phyloP scores from a whole-genome alignment of 2,113 vertebrate species.

The Crocuta crocuta region DNA sequence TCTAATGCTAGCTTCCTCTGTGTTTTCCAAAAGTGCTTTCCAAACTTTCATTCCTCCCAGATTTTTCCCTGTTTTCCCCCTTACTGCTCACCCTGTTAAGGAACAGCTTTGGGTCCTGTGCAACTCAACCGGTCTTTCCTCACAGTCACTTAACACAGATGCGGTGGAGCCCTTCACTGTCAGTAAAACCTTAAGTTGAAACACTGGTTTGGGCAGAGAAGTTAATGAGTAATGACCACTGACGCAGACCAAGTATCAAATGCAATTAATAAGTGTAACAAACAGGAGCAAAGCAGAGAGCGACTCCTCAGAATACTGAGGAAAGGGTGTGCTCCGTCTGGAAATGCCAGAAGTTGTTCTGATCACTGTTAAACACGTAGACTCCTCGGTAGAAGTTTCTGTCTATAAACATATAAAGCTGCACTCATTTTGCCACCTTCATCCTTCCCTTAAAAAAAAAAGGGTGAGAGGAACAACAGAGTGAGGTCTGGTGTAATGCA shows the following conservation, averaged over 20 bases:
- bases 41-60: not conserved
- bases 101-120: not conserved
- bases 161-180: slow-evolving; percentile 33
- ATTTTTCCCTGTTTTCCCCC: not conserved
- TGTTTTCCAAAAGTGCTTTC: slow-evolving; percentile 44
- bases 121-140: not conserved
- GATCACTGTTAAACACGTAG: not conserved
- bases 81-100: not conserved
- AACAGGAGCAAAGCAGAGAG: slow-evolving; percentile 4
- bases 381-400: not conserved
- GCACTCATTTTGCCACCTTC: not conserved
- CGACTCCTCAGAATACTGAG: not conserved
- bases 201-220: slow-evolving; percentile 72
- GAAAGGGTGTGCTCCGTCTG: not conserved
- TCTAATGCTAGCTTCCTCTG: not conserved
- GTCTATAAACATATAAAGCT: not conserved
- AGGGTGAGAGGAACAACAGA: not conserved
- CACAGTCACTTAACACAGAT: not conserved
- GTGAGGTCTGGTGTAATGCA: not conserved
- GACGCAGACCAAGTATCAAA: slow-evolving; percentile 51
- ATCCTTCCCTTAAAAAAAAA: not conserved
- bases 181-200: slow-evolving; percentile 35
- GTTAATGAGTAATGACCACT: slow-evolving; percentile 73
- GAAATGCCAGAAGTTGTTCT: not conserved
- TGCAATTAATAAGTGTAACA: slow-evolving; percentile 63